phyloP scores from a whole-genome alignment of 2,888 invertebrate species.

The Ochropleura leucogaster region DNA sequence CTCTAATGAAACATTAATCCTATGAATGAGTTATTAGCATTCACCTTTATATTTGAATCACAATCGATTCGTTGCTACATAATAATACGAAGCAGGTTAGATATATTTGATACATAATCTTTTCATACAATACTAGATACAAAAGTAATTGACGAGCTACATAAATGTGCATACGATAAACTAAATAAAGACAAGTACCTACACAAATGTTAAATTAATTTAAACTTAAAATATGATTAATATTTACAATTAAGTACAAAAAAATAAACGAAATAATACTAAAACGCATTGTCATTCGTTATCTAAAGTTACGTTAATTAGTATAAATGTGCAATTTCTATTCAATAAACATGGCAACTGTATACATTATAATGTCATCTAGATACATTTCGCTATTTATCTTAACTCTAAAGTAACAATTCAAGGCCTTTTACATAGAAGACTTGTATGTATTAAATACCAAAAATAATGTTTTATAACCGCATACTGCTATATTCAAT shows the following conservation, averaged over 20 bases:
- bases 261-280: constrained; percentile 86
- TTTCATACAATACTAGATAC: constrained; percentile 56
- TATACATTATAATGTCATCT: constrained; percentile 70
- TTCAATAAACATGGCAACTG: constrained; percentile 84
- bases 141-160: constrained; percentile 62
- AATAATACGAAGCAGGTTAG: constrained; percentile 37
- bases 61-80: constrained; percentile 66
- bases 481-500: constrained; percentile 31
- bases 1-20: constrained; percentile 35
- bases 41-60: constrained; percentile 61
- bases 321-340: constrained; percentile 71
- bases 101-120: constrained; percentile 45
- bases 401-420: constrained; percentile 76
- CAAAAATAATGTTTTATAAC: constrained; percentile 50
- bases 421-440: constrained; percentile 81
- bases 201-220: constrained; percentile 53
- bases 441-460: constrained; percentile 67
- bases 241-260: constrained; percentile 69
- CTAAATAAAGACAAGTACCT: constrained; percentile 41
- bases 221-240: constrained; percentile 54
- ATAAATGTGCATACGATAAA: constrained; percentile 57
- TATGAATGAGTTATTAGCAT: constrained; percentile 26
- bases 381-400: constrained; percentile 69
- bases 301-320: constrained; percentile 57
- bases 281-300: constrained; percentile 87